Evolutionary conservation across 2,888 invertebrate genomes (phyloP), one percentile per base, ranked within the genome.

Genomic region (Himalopsyche anomala): DNA sequence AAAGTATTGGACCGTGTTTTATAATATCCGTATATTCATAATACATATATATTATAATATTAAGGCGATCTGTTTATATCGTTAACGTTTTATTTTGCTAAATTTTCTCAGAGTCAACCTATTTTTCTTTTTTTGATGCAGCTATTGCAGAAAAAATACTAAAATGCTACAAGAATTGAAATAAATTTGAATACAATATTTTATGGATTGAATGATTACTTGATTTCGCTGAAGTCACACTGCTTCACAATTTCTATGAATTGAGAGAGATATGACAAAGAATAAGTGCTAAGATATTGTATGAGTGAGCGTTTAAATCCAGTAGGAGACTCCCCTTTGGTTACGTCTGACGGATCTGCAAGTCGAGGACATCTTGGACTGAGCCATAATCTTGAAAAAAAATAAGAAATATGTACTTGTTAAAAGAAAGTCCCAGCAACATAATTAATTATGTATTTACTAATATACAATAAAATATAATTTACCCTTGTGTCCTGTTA

Each of bases 401-500:
- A 36, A 84, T 9, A 11, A 9, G 8, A 11, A 5, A 45, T 38
- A 83, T 56, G n/a, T 54, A 9, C 19, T 36, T 15, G 2, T 9
- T 6, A 9, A 12, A 36, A 3, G 5, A 40, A 40, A 40, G 6
- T 28, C 28, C 28, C 28, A 28, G 28, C 28, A 28, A 28, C 28
- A 28, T 28, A 9, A 19, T 62, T 62, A 9, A 62, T 8, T 42
- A 45, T 8, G 9, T 45, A 11, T 45, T 45, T 45, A 11, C 9
- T 45, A 9, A 51, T 5, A 74, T 19, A 4, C 15, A 51, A 51
- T 2, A 8, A 51, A 51, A 85, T 28, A 74, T 56, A 40, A 89
- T 90, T 91, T 91, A 97, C 95, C 98, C 98, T 91, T 99, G 99
- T 0, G 98, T 98, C 89, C 98, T 95, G 91, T 98, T 97, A 90